Percentiles rank a stretch among this genome's conserved stretches.
Evolutionary conservation across 2,797 vertebrate species (phyloP).

Genomic region (Lemur catta): DNA sequence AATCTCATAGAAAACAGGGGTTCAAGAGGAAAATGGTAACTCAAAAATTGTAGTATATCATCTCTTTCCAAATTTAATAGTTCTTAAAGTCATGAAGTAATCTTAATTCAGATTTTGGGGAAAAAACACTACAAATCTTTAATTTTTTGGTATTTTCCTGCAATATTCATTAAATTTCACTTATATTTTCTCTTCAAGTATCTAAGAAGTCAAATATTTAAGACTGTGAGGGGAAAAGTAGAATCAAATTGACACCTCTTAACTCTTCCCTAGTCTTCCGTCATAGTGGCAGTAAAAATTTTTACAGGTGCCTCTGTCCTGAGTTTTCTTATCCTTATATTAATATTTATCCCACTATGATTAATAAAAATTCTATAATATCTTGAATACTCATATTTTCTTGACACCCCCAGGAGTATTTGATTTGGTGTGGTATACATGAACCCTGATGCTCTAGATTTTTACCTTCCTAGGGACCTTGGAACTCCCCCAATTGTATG

Average conservation of each 20-base stretch:
- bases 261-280: neutral
- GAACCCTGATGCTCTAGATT: neutral
- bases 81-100: neutral
- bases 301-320: neutral
- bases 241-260: neutral
- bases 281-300: neutral
- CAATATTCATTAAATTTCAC: neutral
- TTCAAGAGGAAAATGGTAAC: neutral
- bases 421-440: neutral
- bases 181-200: neutral
- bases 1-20: neutral
- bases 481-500: neutral
- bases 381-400: neutral
- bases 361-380: neutral
- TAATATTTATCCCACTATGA: neutral
- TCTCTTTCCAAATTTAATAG: neutral
- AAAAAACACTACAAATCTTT: neutral
- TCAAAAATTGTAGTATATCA: neutral
- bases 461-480: neutral
- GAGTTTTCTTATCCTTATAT: neutral
- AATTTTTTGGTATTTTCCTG: neutral
- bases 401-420: neutral
- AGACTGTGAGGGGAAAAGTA: neutral
- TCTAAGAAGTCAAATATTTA: neutral
- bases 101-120: neutral